These are phyloP conservation scores for Oreochromis mossambicus DNA, from an alignment of 2,797 vertebrate species.

Conservation along the genomic window DNA sequence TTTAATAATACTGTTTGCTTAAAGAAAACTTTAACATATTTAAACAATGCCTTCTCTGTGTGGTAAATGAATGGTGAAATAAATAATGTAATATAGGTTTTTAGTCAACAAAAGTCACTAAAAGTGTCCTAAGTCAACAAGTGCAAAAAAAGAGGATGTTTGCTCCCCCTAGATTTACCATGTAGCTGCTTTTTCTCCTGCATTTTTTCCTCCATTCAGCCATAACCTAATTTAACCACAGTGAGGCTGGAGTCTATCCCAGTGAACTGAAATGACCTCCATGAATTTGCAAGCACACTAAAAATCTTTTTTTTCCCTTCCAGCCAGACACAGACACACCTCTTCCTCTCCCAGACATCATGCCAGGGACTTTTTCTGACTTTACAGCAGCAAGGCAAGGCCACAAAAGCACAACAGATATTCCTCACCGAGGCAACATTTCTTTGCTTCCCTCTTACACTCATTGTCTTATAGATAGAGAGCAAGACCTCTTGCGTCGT, in stretches of 20 bases:
- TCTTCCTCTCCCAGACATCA: neutral
- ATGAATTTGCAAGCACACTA: neutral
- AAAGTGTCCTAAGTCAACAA: neutral
- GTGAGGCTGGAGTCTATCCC: neutral
- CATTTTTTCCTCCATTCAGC: neutral
- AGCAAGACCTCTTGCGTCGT: conserved; percentile 3
- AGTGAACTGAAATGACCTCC: neutral
- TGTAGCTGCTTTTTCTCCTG: neutral
- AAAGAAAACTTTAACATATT: neutral
- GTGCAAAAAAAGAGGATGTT: neutral
- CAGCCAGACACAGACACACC: neutral
- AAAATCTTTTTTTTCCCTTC: neutral
- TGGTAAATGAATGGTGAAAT: neutral
- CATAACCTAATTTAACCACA: neutral
- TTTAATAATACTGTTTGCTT: neutral
- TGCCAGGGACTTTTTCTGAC: neutral
- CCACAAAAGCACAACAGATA: conserved; percentile 38
- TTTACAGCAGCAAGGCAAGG: neutral
- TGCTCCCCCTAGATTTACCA: neutral
- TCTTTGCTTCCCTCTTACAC: neutral
- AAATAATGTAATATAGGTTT: neutral
- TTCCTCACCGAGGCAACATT: neutral
- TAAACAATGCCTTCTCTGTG: neutral
- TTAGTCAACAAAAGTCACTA: neutral
- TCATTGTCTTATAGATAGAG: neutral